Conservation (phyloP, 1,140 invertebrate genomes). For the Cyphomyrmex costatus region DNA sequence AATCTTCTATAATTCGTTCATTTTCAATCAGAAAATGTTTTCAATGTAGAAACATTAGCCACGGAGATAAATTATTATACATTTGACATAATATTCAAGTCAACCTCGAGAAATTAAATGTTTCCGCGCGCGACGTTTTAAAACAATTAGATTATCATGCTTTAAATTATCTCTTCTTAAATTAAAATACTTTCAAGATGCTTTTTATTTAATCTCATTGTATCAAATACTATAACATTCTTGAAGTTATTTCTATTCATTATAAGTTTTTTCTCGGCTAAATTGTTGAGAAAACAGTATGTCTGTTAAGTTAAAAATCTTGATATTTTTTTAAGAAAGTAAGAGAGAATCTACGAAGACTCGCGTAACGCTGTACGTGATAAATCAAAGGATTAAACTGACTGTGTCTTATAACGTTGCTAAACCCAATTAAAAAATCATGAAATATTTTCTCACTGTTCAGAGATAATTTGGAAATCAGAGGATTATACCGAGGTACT, state of each 20-base stretch:
- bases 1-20: too few relatives aligned
- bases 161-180: neutral
- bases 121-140: neutral
- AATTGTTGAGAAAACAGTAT: conserved; percentile 1
- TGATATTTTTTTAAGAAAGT: neutral
- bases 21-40: too few relatives aligned
- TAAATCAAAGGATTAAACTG: conserved; percentile 51
- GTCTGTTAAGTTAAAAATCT: conserved; percentile 7
- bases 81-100: neutral
- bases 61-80: neutral
- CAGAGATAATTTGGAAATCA: conserved; percentile 52
- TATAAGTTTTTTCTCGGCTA: neutral
- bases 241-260: conserved; percentile 27
- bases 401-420: conserved; percentile 19
- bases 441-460: conserved; percentile 50
- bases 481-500: conserved; percentile 27
- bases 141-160: neutral
- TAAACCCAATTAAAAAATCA: conserved; percentile 56
- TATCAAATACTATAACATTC: neutral
- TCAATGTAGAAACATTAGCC: too few relatives aligned
- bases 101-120: neutral
- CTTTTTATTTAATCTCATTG: neutral
- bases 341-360: neutral
- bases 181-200: neutral
- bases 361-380: neutral